Evolutionary conservation across 2,113 vertebrate genomes (phyloP).

Genomic region (Urocynchramus pylzowi): DNA sequence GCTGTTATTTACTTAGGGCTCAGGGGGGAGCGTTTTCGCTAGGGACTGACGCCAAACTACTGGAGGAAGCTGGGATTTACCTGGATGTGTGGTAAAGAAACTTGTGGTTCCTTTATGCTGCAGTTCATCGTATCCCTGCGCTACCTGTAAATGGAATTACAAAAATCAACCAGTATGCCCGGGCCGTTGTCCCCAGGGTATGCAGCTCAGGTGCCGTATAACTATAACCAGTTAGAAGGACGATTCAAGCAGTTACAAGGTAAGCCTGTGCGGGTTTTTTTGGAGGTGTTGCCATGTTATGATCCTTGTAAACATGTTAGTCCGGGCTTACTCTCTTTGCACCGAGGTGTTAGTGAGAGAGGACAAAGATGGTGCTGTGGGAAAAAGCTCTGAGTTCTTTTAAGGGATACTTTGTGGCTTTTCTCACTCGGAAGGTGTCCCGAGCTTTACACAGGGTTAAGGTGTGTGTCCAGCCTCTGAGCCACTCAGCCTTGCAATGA

Average conservation of each 20-base stretch:
- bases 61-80: slow-evolving; percentile 49
- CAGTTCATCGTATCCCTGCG: neutral
- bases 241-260: slow-evolving; percentile 97
- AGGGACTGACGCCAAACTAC: slow-evolving; percentile 2
- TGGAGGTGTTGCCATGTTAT: slow-evolving; percentile 43
- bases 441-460: neutral
- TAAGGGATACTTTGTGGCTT: neutral
- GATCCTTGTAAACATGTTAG: neutral
- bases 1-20: slow-evolving; percentile 39
- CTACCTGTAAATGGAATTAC: slow-evolving; percentile 82
- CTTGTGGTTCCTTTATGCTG: slow-evolving; percentile 44
- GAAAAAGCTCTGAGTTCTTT: neutral
- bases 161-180: slow-evolving; percentile 78
- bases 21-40: neutral
- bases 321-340: neutral
- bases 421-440: neutral
- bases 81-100: slow-evolving; percentile 60
- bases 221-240: slow-evolving; percentile 90
- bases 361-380: neutral
- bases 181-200: slow-evolving; percentile 81
- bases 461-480: neutral
- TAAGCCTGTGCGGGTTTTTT: slow-evolving; percentile 59
- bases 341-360: neutral
- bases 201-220: slow-evolving; percentile 78
- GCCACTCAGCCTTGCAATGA: neutral